Evolutionary conservation across 2,888 invertebrate species (phyloP).

Genomic region (Cataglyphis livida): DNA sequence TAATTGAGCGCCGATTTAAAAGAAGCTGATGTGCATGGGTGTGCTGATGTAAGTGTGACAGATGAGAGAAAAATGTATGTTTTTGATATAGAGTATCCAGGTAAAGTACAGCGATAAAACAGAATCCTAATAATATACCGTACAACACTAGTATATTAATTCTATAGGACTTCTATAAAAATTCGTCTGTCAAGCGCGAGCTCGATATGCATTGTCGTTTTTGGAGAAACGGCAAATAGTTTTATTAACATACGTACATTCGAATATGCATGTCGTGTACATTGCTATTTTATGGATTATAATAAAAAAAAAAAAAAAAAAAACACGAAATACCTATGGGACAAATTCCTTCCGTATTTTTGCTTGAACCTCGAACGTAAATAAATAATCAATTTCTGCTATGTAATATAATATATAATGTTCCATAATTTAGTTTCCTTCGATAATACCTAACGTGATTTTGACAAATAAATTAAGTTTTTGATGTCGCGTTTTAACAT

Average conservation of each 20-base stretch:
- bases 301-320: no score
- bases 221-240: background rate
- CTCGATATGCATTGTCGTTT: background rate
- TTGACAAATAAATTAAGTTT: background rate
- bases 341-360: background rate
- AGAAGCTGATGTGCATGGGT: background rate
- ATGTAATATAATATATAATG: background rate
- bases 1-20: conserved; percentile 5
- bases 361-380: background rate
- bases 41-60: background rate
- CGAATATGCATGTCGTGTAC: no score
- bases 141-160: background rate
- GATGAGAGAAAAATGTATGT: background rate
- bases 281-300: no score
- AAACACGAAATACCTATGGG: background rate
- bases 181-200: background rate
- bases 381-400: background rate
- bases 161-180: background rate
- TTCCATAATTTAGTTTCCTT: background rate
- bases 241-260: no score
- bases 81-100: conserved; percentile 5
- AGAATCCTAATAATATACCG: background rate
- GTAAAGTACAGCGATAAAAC: background rate
- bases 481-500: background rate
- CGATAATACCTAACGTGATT: background rate